Evolutionary conservation across 2,888 invertebrate species (phyloP).

Genomic region (Onthophagus sagittarius): DNA sequence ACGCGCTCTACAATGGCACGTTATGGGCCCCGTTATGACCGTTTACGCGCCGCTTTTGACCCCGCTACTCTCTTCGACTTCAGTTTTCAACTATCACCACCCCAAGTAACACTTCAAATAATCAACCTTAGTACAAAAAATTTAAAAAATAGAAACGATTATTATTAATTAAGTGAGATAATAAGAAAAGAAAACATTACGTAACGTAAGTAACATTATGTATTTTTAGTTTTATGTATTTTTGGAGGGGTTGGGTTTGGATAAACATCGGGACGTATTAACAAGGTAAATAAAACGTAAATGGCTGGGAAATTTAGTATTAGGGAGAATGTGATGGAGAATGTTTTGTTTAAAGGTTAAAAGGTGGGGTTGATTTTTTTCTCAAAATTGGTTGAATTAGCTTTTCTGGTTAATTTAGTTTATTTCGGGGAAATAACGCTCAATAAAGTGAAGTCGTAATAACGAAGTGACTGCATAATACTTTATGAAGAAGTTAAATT

Average conservation of each 20-base stretch:
- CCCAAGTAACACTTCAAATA: not conserved
- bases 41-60: constrained; percentile 1
- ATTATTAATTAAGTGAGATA: not conserved
- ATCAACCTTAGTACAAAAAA: not conserved
- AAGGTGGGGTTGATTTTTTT: not conserved
- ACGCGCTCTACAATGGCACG: constrained; percentile 11
- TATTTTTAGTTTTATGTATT: too few relatives aligned
- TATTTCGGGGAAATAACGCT: not conserved
- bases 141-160: not conserved
- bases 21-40: constrained; percentile 6
- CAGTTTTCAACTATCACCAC: constrained; percentile 5
- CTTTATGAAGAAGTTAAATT: not conserved
- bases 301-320: not conserved
- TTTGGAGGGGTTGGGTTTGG: too few relatives aligned
- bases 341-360: not conserved
- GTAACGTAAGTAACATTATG: not conserved
- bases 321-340: not conserved
- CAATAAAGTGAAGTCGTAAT: not conserved
- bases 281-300: not conserved
- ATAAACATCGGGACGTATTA: not conserved
- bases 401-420: not conserved
- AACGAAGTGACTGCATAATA: not conserved
- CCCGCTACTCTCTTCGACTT: not conserved
- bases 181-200: too few relatives aligned
- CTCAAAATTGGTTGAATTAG: not conserved